Conservation (phyloP, 2,113 vertebrate species). For the Macquaria ambigua region DNA sequence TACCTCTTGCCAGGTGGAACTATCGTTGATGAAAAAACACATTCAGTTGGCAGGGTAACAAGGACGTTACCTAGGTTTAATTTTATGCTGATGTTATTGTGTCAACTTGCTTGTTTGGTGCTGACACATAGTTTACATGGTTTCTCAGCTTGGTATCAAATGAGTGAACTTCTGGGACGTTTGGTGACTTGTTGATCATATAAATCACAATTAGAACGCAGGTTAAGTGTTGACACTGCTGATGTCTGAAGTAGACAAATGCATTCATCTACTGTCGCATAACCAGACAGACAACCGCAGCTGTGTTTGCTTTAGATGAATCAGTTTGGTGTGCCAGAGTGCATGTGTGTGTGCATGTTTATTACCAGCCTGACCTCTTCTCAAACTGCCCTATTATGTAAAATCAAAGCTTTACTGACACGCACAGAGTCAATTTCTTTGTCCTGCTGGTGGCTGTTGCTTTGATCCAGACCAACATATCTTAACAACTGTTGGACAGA, state of each 20-base stretch:
- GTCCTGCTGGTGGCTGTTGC: not conserved
- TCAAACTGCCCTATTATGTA: conserved; percentile 5
- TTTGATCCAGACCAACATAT: not conserved
- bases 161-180: not conserved
- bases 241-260: not conserved
- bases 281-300: conserved; percentile 42
- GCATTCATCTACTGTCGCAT: conserved; percentile 1
- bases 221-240: conserved; percentile 1
- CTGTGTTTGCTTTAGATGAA: conserved; percentile 42
- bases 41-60: not conserved
- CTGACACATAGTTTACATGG: not conserved
- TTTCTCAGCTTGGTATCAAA: not conserved
- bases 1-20: not conserved
- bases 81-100: not conserved
- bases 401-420: conserved; percentile 15
- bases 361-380: conserved; percentile 17
- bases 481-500: not conserved
- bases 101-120: not conserved
- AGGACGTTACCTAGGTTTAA: not conserved
- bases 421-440: not conserved
- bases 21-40: not conserved
- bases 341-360: conserved; percentile 17
- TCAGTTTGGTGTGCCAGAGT: not conserved
- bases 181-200: not conserved
- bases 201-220: not conserved